A percentile compares a stretch with the other conserved stretches of the same genome.
These are phyloP conservation scores for Amblyornis subalaris DNA, from an alignment of 2,113 vertebrate genomes.

Conservation along the genomic window DNA sequence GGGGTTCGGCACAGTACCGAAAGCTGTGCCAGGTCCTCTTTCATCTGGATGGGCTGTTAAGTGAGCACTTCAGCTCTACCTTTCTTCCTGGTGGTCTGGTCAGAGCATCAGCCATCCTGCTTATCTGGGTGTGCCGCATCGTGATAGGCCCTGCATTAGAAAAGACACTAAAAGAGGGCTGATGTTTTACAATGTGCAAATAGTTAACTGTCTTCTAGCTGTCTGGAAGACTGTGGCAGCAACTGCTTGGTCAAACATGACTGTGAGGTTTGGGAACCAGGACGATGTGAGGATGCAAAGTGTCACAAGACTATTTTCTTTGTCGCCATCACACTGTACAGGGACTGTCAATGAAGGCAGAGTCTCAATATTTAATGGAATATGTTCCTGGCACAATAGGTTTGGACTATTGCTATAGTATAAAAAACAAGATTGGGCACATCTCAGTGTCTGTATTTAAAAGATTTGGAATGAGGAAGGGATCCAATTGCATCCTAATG, in stretches of 20 bases:
- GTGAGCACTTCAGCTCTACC: neutral
- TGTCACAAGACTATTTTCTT: neutral
- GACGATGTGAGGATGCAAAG: neutral
- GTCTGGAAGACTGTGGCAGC: neutral
- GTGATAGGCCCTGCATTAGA: slow-evolving; percentile 11
- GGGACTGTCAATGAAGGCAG: neutral
- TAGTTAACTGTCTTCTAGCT: neutral
- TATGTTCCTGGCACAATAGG: neutral
- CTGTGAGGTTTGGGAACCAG: neutral
- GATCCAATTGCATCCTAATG: neutral
- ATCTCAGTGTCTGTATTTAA: neutral
- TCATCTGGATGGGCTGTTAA: slow-evolving; percentile 46
- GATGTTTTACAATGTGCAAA: neutral
- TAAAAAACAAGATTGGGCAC: neutral
- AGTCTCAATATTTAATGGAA: neutral
- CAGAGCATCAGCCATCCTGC: neutral
- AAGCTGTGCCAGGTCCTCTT: slow-evolving; percentile 5
- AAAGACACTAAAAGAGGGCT: neutral
- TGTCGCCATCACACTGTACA: fast-evolving
- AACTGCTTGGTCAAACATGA: neutral
- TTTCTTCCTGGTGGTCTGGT: neutral
- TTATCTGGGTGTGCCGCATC: slow-evolving; percentile 19
- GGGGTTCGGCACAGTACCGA: neutral
- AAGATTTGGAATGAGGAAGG: neutral
- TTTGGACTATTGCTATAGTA: neutral